These are phyloP conservation scores for Acrocephalus kingi DNA, from an alignment of 2,113 vertebrate species.

Conservation along the genomic window DNA sequence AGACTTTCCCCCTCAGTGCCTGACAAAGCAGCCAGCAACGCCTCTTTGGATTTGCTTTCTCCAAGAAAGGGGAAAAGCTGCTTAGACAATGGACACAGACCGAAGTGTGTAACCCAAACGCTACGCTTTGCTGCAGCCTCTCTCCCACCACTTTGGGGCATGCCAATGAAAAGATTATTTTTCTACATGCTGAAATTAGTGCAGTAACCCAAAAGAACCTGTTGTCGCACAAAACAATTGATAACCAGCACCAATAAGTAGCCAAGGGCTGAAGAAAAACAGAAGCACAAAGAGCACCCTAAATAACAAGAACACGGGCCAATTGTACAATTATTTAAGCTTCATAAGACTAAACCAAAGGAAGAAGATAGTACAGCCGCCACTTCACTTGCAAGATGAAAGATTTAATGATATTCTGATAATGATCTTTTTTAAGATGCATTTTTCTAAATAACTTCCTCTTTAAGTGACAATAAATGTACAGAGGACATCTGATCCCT, in stretches of 20 bases:
- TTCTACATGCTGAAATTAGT: background rate
- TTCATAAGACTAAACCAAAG: background rate
- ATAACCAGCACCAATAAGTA: background rate
- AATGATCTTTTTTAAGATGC: background rate
- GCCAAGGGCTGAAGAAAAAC: background rate
- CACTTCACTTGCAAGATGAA: background rate
- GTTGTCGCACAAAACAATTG: background rate
- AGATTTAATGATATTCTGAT: background rate
- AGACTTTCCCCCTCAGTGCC: background rate
- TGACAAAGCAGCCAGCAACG: background rate
- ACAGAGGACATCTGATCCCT: background rate
- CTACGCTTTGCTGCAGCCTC: background rate
- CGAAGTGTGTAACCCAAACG: background rate
- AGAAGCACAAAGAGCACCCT: background rate
- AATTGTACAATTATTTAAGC: background rate
- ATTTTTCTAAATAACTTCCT: background rate
- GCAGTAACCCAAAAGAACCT: background rate
- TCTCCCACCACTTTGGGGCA: background rate
- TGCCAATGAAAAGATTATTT: background rate
- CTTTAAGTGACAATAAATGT: background rate
- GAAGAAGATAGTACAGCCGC: background rate
- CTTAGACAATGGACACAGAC: background rate
- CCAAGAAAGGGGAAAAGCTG: background rate
- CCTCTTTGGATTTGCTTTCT: background rate
- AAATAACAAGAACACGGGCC: background rate